Conservation (phyloP, 35 echinoderm and acorn worm species). For the Chiridota heheva region DNA sequence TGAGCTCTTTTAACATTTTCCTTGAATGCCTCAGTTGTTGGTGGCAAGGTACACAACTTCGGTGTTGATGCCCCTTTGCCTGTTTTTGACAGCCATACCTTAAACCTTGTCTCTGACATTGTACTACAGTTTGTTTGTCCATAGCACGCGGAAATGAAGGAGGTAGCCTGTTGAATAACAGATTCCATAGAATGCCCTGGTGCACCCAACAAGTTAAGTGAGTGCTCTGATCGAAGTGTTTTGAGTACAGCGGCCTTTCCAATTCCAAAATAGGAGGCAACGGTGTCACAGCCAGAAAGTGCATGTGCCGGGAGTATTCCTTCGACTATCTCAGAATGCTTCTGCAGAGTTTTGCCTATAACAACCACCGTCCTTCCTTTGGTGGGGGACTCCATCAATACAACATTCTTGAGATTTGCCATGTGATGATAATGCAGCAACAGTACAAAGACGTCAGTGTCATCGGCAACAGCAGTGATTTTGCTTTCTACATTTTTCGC, state of each 20-base stretch:
- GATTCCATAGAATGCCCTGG: not conserved
- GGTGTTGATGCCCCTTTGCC: not conserved
- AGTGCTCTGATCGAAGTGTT: not conserved
- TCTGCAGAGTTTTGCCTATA: conserved; percentile 1
- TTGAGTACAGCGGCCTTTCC: conserved; percentile 25
- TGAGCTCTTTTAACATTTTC: conserved; percentile 43
- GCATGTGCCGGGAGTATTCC: conserved; percentile 24
- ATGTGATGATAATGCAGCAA: conserved; percentile 51
- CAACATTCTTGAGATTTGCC: conserved; percentile 8
- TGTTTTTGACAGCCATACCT: conserved; percentile 1
- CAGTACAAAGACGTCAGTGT: conserved; percentile 48
- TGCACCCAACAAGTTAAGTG: not conserved
- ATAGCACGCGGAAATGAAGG: conserved; percentile 25
- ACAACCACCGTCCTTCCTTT: conserved; percentile 31
- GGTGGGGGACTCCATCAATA: conserved; percentile 57
- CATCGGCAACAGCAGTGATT: conserved; percentile 26
- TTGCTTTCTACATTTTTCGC: conserved; percentile 1
- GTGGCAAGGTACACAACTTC: not conserved
- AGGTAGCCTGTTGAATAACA: conserved; percentile 19
- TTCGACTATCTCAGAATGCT: not conserved
- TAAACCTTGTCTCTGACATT: conserved; percentile 10
- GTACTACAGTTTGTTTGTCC: not conserved
- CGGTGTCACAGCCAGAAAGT: conserved; percentile 57
- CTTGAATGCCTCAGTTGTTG: conserved; percentile 30
- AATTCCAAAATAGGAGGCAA: conserved; percentile 41